Base-by-base conservation (phyloP, 2,888 invertebrate genomes). In the Tanypteryx hageni region DNA sequence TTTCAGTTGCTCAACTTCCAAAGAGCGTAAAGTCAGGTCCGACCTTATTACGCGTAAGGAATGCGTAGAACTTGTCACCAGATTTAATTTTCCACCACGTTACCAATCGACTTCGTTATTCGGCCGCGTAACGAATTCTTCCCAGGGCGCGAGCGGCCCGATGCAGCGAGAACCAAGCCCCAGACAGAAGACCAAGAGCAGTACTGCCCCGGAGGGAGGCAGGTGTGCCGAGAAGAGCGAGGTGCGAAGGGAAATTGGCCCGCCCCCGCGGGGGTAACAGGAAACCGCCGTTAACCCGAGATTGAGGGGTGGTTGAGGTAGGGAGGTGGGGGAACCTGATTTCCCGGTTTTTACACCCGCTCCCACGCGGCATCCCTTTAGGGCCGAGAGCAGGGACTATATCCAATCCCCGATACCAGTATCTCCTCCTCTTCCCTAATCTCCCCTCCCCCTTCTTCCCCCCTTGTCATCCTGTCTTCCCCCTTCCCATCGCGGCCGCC, bases 221-320 rank as follows among this genome's bases (percentile, higher is more conserved):
- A 89, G 89, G 64, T 89, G 89, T 64, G 89, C 18, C 44, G 14
- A 16, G 61, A 64, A 13, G 89, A 61, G 4, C 27, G 57, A 59
- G 85, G 59, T 59, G 86, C 56, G 64, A 44, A 44, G 68, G 0
- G 76, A 44, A 14, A 13, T 31, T 82, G 31, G 86, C 61, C 89
- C 89, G 89, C 68, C 68, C 56, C 89, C 85, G 85, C 57, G 5
- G 56, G 64, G 89, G 89, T 44, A 89, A 89, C 89, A 89, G 89
- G 89, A 89, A 89, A 89, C 89, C 89, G 89, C 89, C 89, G 89
- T 89, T 89, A 89, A 83, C 83, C 56, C 56, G 83, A 57, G n/a
- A n/a, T n/a, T 76, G n/a, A 18, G 85, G 8, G 59, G 13, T 27
- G 18, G 59, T 61, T 16, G 11, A 22, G 85, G 85, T 11, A 31